Base-by-base conservation (phyloP, 2,113 vertebrate species). In the Rissa tridactyla region DNA sequence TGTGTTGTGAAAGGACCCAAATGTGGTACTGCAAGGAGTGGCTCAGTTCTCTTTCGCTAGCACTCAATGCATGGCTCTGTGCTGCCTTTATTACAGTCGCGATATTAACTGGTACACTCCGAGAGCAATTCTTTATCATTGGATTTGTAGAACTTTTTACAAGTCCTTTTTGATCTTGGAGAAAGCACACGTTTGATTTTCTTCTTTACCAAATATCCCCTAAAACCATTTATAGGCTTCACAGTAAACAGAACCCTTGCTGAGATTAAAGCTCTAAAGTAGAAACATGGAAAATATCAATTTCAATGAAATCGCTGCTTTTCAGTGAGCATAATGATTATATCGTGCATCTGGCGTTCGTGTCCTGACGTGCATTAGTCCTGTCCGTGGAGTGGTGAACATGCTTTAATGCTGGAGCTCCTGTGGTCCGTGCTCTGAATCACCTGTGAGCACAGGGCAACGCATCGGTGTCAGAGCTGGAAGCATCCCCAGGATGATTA, bases 191-290 rank as follows among this genome's bases (percentile, higher is more conserved):
- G 0, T 71, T 82, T 80, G 82, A 65, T 95, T 97, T 95, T 88
- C 70, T 60, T 92, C 84, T 58, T 81, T 70, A 71, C 64, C 91
- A 86, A 86, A 72, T 71, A 92, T 42, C 69, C 60, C 64, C 54
- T 94, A 72, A 88, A 92, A 52, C 38, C 52, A 17, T 95, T 91
- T 42, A 51, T 57, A 69, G 88, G 82, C 58, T 92, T 73, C 68
- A 29, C 0, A 38, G 66, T 69, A 83, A 85, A 47, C 79, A 88
- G 90, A 90, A 61, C 65, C 75, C 70, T 40, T 79, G 85, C 90
- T 82, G 95, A 79, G 87, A 92, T 87, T 27, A 89, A 91, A 95
- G 88, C n/a, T 72, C 44, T 42, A 6, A 65, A 79, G 82, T 1
- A 76, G 73, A 75, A 92, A 75, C 61, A 55, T 6, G 29, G 66